Conservation (phyloP, 2,888 invertebrate species). For the Cantharis rustica region DNA sequence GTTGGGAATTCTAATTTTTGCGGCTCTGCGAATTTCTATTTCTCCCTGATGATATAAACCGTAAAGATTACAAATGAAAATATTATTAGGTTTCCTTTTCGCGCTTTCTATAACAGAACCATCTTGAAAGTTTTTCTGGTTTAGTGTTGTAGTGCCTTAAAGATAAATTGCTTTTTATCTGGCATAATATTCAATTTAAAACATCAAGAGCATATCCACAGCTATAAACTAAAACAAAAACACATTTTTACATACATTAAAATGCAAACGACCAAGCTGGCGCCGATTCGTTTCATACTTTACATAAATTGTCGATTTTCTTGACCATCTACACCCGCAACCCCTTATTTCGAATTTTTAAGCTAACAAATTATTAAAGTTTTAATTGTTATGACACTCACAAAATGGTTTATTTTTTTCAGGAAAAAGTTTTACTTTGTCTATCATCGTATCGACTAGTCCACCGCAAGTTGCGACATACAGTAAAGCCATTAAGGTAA, state of each 20-base stretch:
- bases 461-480: slow-evolving; percentile 98
- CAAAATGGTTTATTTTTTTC: slow-evolving; percentile 46
- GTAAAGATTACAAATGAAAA: slow-evolving; percentile 35
- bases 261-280: slow-evolving; percentile 27
- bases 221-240: not conserved
- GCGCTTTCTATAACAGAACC: slow-evolving; percentile 6
- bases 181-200: slow-evolving; percentile 10
- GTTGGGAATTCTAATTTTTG: slow-evolving; percentile 34
- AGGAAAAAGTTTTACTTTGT: slow-evolving; percentile 98
- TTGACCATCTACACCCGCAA: slow-evolving; percentile 28
- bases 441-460: slow-evolving; percentile 91
- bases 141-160: not conserved
- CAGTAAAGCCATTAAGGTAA: slow-evolving; percentile 98
- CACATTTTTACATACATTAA: slow-evolving; percentile 20
- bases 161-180: not conserved
- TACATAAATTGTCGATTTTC: slow-evolving; percentile 33
- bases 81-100: slow-evolving; percentile 31
- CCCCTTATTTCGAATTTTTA: not conserved
- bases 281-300: slow-evolving; percentile 19
- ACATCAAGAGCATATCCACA: slow-evolving; percentile 9
- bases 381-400: not conserved
- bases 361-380: not conserved
- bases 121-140: not conserved
- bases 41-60: slow-evolving; percentile 33
- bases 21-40: slow-evolving; percentile 37